Percentiles rank a stretch among this genome's conserved stretches.
phyloP scores from a whole-genome alignment of 2,113 vertebrate species.

The Oreochromis aureus region DNA sequence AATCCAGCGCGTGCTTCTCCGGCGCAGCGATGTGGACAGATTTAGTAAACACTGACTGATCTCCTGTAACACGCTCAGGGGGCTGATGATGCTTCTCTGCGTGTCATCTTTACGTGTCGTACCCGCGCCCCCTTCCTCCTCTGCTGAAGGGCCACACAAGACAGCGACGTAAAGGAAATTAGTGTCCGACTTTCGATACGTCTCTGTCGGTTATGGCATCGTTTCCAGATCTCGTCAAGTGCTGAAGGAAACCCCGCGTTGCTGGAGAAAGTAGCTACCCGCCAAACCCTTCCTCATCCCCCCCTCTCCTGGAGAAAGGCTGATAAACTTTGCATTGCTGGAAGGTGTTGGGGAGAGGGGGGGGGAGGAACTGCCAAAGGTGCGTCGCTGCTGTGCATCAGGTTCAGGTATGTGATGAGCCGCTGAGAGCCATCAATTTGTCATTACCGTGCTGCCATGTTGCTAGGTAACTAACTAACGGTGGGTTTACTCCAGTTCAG shows the following conservation, averaged over 20 bases:
- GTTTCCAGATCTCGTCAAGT: neutral
- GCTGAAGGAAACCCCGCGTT: neutral
- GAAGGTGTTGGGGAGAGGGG: neutral
- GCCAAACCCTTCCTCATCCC: neutral
- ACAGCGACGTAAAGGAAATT: constrained; percentile 35
- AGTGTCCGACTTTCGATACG: constrained; percentile 15
- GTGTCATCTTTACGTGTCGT: constrained; percentile 4
- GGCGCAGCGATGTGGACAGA: constrained; percentile 22
- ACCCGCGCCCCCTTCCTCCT: constrained; percentile 7
- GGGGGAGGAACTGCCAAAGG: neutral
- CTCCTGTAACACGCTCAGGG: neutral
- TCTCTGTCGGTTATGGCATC: constrained; percentile 17
- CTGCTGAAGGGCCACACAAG: neutral
- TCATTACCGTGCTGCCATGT: constrained; percentile 62
- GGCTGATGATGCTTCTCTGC: constrained; percentile 19
- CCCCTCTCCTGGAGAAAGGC: neutral
- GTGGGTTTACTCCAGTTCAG: constrained; percentile 66
- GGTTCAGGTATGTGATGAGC: constrained; percentile 62
- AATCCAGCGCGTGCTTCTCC: constrained; percentile 16
- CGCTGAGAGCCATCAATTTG: constrained; percentile 45
- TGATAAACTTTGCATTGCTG: constrained; percentile 29
- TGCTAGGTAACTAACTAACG: constrained; percentile 69
- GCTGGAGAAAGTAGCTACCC: neutral
- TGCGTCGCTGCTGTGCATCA: constrained; percentile 4
- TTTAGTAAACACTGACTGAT: constrained; percentile 38